Conservation (phyloP, 2,797 vertebrate species). For the Acanthis flammea region DNA sequence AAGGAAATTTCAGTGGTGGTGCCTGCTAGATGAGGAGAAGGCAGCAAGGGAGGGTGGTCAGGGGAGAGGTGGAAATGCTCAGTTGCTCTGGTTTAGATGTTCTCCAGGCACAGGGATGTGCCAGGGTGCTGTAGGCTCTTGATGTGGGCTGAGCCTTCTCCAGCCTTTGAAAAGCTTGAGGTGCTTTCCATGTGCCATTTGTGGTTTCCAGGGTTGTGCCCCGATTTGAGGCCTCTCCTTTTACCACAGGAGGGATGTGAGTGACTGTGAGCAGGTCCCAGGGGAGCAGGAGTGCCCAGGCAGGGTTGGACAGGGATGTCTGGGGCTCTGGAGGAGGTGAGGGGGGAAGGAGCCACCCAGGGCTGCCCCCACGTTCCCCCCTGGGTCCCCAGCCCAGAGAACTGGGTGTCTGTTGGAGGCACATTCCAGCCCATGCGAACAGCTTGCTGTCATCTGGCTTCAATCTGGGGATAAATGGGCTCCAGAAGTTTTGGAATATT, state of each 20-base stretch:
- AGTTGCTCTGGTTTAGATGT: not conserved
- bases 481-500: conserved; percentile 57
- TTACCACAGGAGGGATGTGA: not conserved
- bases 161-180: not conserved
- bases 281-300: rapidly evolving
- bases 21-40: not conserved
- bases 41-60: not conserved
- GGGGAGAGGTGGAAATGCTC: not conserved
- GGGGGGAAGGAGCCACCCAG: not conserved
- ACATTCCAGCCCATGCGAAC: conserved; percentile 26
- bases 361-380: rapidly evolving
- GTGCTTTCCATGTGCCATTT: not conserved
- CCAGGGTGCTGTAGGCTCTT: not conserved
- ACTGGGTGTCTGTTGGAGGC: not conserved
- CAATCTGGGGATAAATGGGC: conserved; percentile 48
- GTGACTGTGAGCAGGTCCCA: not conserved
- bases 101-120: not conserved
- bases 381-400: not conserved
- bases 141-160: not conserved
- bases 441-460: conserved; percentile 45
- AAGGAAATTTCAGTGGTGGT: not conserved
- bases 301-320: rapidly evolving
- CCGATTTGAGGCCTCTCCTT: not conserved
- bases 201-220: rapidly evolving
- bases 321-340: not conserved